phyloP scores from a whole-genome alignment of 2,888 invertebrate genomes.

The Rhorus exstirpatorius region DNA sequence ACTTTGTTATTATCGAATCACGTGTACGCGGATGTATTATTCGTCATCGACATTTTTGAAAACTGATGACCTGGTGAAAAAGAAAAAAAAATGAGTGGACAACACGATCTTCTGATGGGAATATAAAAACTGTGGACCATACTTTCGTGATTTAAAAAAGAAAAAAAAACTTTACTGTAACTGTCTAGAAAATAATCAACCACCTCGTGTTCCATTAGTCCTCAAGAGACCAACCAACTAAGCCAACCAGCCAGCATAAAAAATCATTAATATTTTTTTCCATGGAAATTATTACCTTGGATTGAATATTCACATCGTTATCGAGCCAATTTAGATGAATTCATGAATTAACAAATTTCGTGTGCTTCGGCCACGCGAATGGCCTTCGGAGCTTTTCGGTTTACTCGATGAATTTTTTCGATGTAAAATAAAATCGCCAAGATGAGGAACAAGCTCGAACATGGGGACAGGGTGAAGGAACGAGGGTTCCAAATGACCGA shows the following conservation, averaged over 20 bases:
- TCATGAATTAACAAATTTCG: too few species aligned
- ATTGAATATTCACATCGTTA: too few species aligned
- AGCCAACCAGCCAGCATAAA: too few species aligned
- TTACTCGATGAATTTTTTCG: too few species aligned
- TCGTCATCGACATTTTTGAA: not conserved
- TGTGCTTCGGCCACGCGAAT: too few species aligned
- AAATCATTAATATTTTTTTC: too few species aligned
- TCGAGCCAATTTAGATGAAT: too few species aligned
- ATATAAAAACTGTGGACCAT: not conserved
- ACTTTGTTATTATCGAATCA: not conserved
- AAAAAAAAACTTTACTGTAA: not conserved
- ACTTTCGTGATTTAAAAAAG: too few species aligned
- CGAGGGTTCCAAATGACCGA: not conserved
- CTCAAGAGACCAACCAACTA: not conserved
- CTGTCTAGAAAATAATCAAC: constrained; percentile 1
- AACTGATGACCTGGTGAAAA: not conserved
- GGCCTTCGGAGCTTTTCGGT: too few species aligned
- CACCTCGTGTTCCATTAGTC: constrained; percentile 34
- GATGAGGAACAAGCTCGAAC: too few species aligned
- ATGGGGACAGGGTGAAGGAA: not conserved
- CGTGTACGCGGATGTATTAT: not conserved
- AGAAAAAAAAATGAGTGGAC: not conserved
- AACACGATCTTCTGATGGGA: not conserved
- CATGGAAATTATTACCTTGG: too few species aligned
- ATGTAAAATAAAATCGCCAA: not conserved